These are phyloP conservation scores for Colossoma macropomum DNA, from an alignment of 2,113 vertebrate genomes.

Conservation along the genomic window DNA sequence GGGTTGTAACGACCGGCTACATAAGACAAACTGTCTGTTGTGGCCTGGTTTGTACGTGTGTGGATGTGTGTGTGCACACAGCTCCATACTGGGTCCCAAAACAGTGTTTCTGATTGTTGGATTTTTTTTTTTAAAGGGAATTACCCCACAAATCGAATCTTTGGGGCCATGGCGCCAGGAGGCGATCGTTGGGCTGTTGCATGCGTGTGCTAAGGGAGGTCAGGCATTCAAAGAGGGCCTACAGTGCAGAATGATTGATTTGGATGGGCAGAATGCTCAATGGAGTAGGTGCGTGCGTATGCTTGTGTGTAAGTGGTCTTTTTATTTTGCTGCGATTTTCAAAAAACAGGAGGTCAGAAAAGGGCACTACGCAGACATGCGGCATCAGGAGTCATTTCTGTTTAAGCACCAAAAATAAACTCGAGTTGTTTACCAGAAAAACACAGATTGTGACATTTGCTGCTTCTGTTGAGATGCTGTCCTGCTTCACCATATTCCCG, in stretches of 20 bases:
- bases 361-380: conserved; percentile 26
- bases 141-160: conserved; percentile 65
- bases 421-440: conserved; percentile 26
- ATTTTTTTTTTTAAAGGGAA: conserved; percentile 65
- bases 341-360: conserved; percentile 34
- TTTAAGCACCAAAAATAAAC: conserved; percentile 24
- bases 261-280: conserved; percentile 10
- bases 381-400: conserved; percentile 15
- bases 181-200: conserved; percentile 19
- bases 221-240: conserved; percentile 8
- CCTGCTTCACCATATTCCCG: not conserved
- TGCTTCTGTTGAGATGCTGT: conserved; percentile 1
- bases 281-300: not conserved
- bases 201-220: conserved; percentile 18
- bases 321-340: conserved; percentile 28
- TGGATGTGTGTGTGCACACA: conserved; percentile 21
- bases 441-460: conserved; percentile 24
- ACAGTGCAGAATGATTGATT: conserved; percentile 19
- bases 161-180: conserved; percentile 18
- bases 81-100: conserved; percentile 50
- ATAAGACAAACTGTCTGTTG: conserved; percentile 59
- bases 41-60: conserved; percentile 69
- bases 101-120: conserved; percentile 46
- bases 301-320: conserved; percentile 11
- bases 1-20: conserved; percentile 64